These are phyloP conservation scores for Drosophila auraria DNA, from an alignment of 1,140 invertebrate genomes.

Conservation along the genomic window DNA sequence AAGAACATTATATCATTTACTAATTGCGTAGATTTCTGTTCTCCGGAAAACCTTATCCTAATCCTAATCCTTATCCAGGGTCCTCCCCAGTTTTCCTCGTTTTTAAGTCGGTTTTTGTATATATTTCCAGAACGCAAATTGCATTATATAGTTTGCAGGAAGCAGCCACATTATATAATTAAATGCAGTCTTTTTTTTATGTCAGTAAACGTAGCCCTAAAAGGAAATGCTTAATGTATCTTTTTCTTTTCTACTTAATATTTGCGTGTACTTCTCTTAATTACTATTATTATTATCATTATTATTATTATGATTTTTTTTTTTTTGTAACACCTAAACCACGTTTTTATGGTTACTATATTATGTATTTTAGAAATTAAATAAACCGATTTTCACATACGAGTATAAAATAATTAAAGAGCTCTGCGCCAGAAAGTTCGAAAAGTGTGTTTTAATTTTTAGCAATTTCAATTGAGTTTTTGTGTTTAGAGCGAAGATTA, in stretches of 20 bases:
- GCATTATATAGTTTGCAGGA: neutral
- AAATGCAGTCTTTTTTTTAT: constrained; percentile 46
- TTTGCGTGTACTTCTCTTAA: constrained; percentile 52
- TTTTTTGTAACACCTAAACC: constrained; percentile 42
- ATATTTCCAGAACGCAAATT: constrained; percentile 32
- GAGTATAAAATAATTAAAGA: constrained; percentile 22
- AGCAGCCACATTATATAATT: constrained; percentile 25
- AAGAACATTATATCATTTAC: neutral
- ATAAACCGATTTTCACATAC: constrained; percentile 26
- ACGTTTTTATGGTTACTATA: constrained; percentile 52
- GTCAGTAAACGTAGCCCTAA: constrained; percentile 45
- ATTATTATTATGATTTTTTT: neutral
- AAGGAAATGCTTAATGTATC: constrained; percentile 60
- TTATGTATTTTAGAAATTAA: constrained; percentile 68
- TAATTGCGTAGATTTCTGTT: constrained; percentile 8
- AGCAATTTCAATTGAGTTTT: constrained; percentile 63
- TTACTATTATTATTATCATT: constrained; percentile 43
- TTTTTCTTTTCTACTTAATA: constrained; percentile 55
- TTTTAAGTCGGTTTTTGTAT: constrained; percentile 60
- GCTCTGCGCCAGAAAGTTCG: constrained; percentile 15
- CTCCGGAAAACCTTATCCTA: neutral
- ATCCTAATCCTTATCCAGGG: constrained; percentile 8
- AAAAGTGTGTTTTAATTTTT: constrained; percentile 58
- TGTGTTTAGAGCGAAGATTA: constrained; percentile 54
- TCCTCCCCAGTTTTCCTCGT: constrained; percentile 28